A percentile compares a stretch with the other conserved stretches of the same genome.
Conservation (phyloP, 2,888 invertebrate species). For the Lasioglossum figueresi region DNA sequence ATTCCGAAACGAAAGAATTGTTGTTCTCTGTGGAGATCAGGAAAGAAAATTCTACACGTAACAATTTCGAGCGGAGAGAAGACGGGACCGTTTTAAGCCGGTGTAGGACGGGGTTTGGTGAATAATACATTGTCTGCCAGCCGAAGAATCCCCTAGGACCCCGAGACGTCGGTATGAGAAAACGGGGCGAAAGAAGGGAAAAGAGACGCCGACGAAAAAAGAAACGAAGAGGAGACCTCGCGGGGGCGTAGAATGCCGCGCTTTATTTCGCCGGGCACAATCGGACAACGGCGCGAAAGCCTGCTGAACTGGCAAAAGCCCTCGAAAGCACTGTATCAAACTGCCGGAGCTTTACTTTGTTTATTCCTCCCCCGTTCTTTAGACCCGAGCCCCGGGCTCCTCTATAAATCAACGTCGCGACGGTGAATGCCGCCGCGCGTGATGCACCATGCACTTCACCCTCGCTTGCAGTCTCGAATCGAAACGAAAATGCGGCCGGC, state of each 20-base stretch:
- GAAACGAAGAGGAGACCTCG: neutral
- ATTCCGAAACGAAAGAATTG: neutral
- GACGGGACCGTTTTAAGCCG: neutral
- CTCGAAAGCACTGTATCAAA: conserved; percentile 66
- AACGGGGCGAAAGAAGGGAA: neutral
- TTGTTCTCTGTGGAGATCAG: neutral
- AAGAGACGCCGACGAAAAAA: neutral
- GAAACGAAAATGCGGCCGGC: neutral
- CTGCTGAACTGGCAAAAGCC: conserved; percentile 68
- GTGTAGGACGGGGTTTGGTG: neutral
- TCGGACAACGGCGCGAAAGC: conserved; percentile 58
- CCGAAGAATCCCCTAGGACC: neutral
- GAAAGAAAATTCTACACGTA: neutral
- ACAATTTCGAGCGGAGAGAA: neutral
- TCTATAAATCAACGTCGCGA: conserved; percentile 59
- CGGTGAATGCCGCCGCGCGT: neutral
- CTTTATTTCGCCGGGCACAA: conserved; percentile 63
- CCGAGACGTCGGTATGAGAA: neutral
- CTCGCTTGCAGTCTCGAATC: neutral
- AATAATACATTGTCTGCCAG: conserved; percentile 5
- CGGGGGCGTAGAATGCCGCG: conserved; percentile 38
- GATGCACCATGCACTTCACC: neutral
- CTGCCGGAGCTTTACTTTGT: conserved; percentile 61
- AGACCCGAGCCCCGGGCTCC: conserved; percentile 14
- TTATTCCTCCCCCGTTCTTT: conserved; percentile 54